Percentiles rank a stretch among this genome's conserved stretches.
Evolutionary conservation across 35 echinoderm and acorn worm species (phyloP).

Genomic region (Nesometra sesokonis): DNA sequence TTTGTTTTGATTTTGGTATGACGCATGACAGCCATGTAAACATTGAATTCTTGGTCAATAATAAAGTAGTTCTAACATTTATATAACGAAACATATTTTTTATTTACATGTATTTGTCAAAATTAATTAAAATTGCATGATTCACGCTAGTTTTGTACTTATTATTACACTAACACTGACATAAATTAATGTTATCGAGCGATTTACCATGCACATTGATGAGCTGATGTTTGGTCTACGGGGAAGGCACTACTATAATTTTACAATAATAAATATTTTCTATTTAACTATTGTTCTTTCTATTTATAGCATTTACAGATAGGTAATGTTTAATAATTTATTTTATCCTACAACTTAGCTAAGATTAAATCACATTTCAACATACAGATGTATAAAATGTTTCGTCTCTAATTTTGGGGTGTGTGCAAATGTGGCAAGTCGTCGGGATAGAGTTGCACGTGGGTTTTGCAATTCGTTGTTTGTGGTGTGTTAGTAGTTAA

Average conservation of each 20-base stretch:
- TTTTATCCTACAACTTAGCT: too few relatives aligned
- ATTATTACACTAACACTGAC: neutral
- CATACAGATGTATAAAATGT: too few relatives aligned
- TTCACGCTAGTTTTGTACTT: neutral
- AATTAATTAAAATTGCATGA: neutral
- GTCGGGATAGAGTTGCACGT: neutral
- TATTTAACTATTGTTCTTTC: too few relatives aligned
- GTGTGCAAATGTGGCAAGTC: neutral
- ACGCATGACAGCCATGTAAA: neutral
- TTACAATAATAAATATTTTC: too few relatives aligned
- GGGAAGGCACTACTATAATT: neutral
- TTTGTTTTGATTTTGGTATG: neutral
- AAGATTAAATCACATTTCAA: too few relatives aligned
- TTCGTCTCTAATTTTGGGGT: neutral
- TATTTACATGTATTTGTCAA: neutral
- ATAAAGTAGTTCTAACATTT: neutral
- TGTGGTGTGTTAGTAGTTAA: neutral
- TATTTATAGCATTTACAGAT: too few relatives aligned
- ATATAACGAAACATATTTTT: neutral
- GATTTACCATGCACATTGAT: neutral
- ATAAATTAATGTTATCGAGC: neutral
- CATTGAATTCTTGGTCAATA: neutral
- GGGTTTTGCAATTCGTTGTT: neutral
- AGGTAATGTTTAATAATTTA: too few relatives aligned
- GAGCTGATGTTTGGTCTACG: neutral